Evolutionary conservation across 2,888 invertebrate species (phyloP).

Genomic region (Coleophora deauratella): DNA sequence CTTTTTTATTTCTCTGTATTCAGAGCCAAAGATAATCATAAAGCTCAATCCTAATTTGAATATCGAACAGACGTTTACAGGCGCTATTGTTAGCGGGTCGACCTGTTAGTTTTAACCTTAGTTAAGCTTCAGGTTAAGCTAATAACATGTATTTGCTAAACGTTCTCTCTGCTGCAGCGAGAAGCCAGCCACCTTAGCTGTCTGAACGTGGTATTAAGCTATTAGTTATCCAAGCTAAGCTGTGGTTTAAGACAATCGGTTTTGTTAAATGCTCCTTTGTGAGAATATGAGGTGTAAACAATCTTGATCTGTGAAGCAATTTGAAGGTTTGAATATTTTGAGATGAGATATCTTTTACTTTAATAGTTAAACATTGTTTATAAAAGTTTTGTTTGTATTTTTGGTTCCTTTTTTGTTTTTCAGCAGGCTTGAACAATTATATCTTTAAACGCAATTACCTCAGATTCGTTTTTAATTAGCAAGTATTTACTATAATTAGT

Average conservation of each 20-base stretch:
- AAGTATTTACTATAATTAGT: too few relatives aligned
- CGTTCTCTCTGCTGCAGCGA: conserved; percentile 45
- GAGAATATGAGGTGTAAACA: background rate
- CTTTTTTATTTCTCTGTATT: too few relatives aligned
- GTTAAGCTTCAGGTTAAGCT: conserved; percentile 34
- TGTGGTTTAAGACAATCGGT: conserved; percentile 47
- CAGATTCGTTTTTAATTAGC: too few relatives aligned
- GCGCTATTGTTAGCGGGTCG: conserved; percentile 28
- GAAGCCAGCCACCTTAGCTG: conserved; percentile 60
- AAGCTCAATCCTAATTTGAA: conserved; percentile 21
- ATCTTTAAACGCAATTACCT: too few relatives aligned
- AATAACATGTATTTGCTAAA: conserved; percentile 60
- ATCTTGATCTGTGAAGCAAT: too few relatives aligned
- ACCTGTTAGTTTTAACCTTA: conserved; percentile 20
- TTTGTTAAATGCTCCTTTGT: conserved; percentile 15
- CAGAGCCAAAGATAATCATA: too few relatives aligned
- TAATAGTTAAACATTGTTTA: too few relatives aligned
- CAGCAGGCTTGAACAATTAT: too few relatives aligned
- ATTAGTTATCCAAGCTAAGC: conserved; percentile 63
- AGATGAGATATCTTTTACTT: background rate
- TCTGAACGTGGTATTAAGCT: conserved; percentile 66
- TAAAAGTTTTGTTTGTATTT: too few relatives aligned
- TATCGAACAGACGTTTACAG: conserved; percentile 23
- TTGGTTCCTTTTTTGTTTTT: too few relatives aligned
- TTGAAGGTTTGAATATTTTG: background rate